phyloP scores from a whole-genome alignment of 2,113 vertebrate species.

The Coptodon bakossiorum region DNA sequence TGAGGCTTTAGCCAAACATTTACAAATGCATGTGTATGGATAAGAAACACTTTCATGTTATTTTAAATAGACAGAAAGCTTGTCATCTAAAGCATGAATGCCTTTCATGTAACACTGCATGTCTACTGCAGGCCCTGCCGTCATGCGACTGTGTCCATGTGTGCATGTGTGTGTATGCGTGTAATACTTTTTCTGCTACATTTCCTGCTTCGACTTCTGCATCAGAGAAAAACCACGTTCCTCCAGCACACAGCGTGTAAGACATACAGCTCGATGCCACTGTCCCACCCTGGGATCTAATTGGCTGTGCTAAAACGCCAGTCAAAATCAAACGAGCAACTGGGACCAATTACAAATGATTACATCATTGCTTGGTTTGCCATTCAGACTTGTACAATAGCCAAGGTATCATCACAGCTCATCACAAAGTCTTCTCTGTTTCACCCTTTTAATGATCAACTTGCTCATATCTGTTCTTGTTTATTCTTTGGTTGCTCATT shows the following conservation, averaged over 20 bases:
- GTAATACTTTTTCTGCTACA: not conserved
- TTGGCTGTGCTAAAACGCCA: constrained; percentile 21
- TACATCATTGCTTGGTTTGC: constrained; percentile 43
- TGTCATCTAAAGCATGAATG: not conserved
- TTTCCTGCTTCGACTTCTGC: not conserved
- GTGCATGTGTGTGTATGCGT: not conserved
- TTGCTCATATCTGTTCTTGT: not conserved
- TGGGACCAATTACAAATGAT: constrained; percentile 47
- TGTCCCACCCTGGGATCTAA: constrained; percentile 6
- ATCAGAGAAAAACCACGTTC: not conserved
- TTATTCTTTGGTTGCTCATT: not conserved
- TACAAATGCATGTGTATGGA: not conserved
- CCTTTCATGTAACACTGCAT: not conserved
- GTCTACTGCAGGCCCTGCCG: not conserved
- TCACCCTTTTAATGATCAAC: not conserved
- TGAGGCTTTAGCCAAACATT: not conserved
- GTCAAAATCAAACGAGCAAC: constrained; percentile 22
- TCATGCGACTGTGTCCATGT: not conserved
- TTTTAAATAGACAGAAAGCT: not conserved
- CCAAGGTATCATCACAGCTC: not conserved
- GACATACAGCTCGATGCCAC: not conserved
- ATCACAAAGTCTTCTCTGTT: not conserved
- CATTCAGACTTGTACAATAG: not conserved
- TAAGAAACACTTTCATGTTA: not conserved
- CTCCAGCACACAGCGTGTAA: not conserved